phyloP scores from a whole-genome alignment of 1,140 invertebrate genomes.

The Eumaeus atala region DNA sequence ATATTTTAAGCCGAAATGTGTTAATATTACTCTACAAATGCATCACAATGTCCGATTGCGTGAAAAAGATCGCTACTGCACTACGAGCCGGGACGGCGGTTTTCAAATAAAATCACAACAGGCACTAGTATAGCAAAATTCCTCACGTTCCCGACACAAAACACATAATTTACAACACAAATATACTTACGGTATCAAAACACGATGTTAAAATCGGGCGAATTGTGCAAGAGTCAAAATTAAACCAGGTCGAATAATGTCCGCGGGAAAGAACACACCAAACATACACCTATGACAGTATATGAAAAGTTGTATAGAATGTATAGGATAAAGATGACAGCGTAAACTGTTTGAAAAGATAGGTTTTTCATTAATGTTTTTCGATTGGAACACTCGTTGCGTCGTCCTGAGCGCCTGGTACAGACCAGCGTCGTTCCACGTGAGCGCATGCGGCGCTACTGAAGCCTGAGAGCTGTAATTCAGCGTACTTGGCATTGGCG shows the following conservation, averaged over 20 bases:
- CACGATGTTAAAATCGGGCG: constrained; percentile 15
- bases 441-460: constrained; percentile 50
- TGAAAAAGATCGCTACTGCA: no score
- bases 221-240: constrained; percentile 49
- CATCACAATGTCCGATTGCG: no score
- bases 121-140: no score
- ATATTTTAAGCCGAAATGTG: no score
- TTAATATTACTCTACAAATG: no score
- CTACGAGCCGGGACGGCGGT: no score
- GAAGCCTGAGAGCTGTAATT: constrained; percentile 17
- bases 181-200: constrained; percentile 33
- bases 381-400: constrained; percentile 27
- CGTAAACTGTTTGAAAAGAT: constrained; percentile 17
- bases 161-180: constrained; percentile 15
- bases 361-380: constrained; percentile 51
- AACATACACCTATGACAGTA: constrained; percentile 18
- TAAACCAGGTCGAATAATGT: constrained; percentile 42
- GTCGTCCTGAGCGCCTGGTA: constrained; percentile 18
- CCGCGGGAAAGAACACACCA: constrained; percentile 11
- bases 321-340: constrained; percentile 33
- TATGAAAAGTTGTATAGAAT: constrained; percentile 6
- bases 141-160: background rate
- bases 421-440: constrained; percentile 14
- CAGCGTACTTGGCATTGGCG: constrained; percentile 29
- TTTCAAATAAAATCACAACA: no score